Percentiles rank a stretch among this genome's conserved stretches.
These are phyloP conservation scores for Ptychodera flava DNA, from an alignment of 35 echinoderm and acorn worm genomes.

Conservation along the genomic window DNA sequence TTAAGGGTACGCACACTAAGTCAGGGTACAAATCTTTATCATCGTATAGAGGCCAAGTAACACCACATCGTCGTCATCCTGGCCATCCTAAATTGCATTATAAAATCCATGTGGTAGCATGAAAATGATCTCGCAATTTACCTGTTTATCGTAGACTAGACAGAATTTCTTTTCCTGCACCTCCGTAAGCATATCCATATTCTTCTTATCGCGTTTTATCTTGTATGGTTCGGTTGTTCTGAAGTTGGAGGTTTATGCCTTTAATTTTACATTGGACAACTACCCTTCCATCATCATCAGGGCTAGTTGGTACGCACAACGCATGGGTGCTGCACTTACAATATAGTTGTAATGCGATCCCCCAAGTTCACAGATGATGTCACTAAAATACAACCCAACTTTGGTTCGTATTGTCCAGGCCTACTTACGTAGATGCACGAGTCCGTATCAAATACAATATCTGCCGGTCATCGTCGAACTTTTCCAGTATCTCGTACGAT, in stretches of 20 bases:
- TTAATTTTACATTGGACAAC: not conserved
- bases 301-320: not conserved
- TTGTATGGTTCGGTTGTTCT: not conserved
- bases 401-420: not conserved
- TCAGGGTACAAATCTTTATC: too few species aligned
- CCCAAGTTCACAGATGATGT: not conserved
- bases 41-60: too few species aligned
- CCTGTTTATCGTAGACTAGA: not conserved
- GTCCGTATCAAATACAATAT: not conserved
- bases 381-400: not conserved
- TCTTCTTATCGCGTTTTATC: not conserved
- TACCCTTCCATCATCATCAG: not conserved
- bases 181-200: not conserved
- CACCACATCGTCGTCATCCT: too few species aligned
- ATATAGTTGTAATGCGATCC: not conserved
- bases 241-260: not conserved
- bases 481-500: slow-evolving; percentile 27
- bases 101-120: not conserved
- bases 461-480: not conserved
- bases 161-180: not conserved
- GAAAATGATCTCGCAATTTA: not conserved
- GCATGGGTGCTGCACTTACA: not conserved
- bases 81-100: too few species aligned
- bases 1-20: too few species aligned
- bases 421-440: not conserved